These are phyloP conservation scores for Melitaea athalia DNA, from an alignment of 2,888 invertebrate genomes.

Conservation along the genomic window DNA sequence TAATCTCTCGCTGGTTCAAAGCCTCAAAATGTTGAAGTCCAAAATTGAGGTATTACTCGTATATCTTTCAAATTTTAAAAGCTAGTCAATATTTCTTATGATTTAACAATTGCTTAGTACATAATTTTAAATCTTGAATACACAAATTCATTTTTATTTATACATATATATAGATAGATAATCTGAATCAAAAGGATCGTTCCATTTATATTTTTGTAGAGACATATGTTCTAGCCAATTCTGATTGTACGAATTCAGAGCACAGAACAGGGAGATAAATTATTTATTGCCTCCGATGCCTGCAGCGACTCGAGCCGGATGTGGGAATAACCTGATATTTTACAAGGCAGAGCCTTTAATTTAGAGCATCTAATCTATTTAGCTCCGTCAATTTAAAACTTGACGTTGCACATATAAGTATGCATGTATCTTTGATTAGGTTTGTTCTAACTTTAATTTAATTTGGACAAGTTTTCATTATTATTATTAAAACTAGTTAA, in stretches of 20 bases:
- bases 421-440: background rate
- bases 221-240: constrained; percentile 11
- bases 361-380: constrained; percentile 28
- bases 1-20: no score
- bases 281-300: constrained; percentile 26
- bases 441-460: background rate
- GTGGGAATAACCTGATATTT: constrained; percentile 33
- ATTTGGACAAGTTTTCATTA: no score
- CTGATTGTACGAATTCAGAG: constrained; percentile 20
- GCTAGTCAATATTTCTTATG: no score
- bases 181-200: background rate
- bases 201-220: background rate
- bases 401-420: background rate
- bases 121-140: no score
- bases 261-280: constrained; percentile 23
- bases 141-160: no score
- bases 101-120: no score
- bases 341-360: constrained; percentile 19
- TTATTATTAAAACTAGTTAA: no score
- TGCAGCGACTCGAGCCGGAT: constrained; percentile 25
- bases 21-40: no score
- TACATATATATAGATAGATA: no score
- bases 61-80: background rate
- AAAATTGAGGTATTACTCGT: no score
- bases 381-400: constrained; percentile 15